Percentiles rank a stretch among this genome's conserved stretches.
Conservation (phyloP, 2,797 vertebrate species). For the Epinephelus awoara region DNA sequence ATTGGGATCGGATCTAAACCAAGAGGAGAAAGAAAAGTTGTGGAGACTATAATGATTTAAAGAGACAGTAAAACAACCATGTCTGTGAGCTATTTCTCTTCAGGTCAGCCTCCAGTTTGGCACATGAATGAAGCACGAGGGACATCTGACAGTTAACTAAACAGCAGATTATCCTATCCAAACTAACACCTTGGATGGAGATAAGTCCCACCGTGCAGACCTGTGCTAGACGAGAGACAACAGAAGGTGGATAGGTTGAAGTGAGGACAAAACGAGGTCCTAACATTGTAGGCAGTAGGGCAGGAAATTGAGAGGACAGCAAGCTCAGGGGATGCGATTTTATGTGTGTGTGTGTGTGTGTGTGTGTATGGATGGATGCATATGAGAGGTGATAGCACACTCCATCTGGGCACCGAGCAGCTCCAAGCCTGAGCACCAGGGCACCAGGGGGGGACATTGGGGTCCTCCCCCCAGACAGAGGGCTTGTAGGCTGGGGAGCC, state of each 20-base stretch:
- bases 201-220: conserved; percentile 54
- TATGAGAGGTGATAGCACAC: conserved; percentile 38
- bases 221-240: conserved; percentile 54
- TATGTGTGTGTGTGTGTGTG: conserved; percentile 19
- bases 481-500: conserved; percentile 60
- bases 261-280: conserved; percentile 78
- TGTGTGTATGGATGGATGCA: conserved; percentile 38
- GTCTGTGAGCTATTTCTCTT: conserved; percentile 19
- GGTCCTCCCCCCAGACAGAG: conserved; percentile 52
- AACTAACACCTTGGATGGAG: conserved; percentile 31
- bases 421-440: conserved; percentile 57
- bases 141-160: conserved; percentile 40
- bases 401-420: conserved; percentile 63
- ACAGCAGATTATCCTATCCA: conserved; percentile 40
- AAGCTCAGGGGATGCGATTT: conserved; percentile 36
- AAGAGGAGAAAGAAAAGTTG: not conserved
- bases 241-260: conserved; percentile 78
- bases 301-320: conserved; percentile 63
- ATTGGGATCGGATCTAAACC: conserved; percentile 9
- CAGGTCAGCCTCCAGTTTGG: conserved; percentile 33
- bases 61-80: not conserved
- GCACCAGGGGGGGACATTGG: conserved; percentile 14
- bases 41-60: not conserved
- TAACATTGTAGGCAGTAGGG: conserved; percentile 57
- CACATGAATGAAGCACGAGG: conserved; percentile 36